Base-by-base conservation (phyloP, 2,888 invertebrate genomes). In the Labia minor region DNA sequence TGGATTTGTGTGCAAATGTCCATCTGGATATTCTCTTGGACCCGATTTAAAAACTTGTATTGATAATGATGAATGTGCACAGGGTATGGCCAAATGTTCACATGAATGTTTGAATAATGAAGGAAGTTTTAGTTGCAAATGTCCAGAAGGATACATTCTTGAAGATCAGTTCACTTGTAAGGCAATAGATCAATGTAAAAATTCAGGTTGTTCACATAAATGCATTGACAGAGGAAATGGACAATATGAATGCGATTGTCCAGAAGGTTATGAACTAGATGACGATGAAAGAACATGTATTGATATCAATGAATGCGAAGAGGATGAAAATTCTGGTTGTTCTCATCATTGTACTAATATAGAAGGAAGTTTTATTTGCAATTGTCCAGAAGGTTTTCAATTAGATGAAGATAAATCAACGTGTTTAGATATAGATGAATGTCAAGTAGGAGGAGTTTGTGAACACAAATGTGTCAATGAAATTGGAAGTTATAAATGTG, bases 81-180 rank as follows among this genome's bases (percentile, higher is more conserved):
- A 37, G 18, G 37, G 65, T 20, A 67, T 65, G 18, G 70, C 72
- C 75, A 71, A 65, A 1, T 82, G 82, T 68, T 79, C 81, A 1
- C 78, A 81, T 68, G 74, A 76, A 21, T 89, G 88, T 74, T 78
- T 82, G 61, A 86, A 87, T 73, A 80, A 81, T 0, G 74, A 78
- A 10, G 87, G 87, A 16, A 82, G 83, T 19, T 87, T 81, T 73
- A 75, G 76, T 37, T 88, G 88, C 73, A 76, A 77, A 68, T 87
- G 87, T 72, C 76, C 79, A 0, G 70, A 74, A 11, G 83, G 83
- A 0, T 84, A 81, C 72, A 78, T 77, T 67, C 72, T 83, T 16
- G 73, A 74, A 1, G 74, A 75, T 0, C 81, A 83, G 72, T 71
- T 71, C 6, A 78, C 75, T 21, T 83, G 70, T 18, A 71, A 11